Evolutionary conservation across 2,888 invertebrate genomes (phyloP), one percentile per base, ranked within the genome.

Genomic region (Sarcophaga caerulescens): DNA sequence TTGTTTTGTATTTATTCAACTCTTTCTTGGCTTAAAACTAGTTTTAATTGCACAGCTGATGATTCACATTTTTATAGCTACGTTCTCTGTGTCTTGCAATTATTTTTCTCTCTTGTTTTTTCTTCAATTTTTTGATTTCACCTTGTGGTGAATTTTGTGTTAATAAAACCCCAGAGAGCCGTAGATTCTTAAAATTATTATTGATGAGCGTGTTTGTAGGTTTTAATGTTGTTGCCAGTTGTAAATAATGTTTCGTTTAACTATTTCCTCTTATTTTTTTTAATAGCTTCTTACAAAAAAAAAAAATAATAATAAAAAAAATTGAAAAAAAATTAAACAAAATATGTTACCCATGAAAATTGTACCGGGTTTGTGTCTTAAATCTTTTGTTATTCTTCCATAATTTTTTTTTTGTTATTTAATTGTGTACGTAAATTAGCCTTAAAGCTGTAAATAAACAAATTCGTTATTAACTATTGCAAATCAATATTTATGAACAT

Each of bases 31-130:
- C 17, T 81, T 52, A 14, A 78, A 86, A 86, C 86, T 63, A 62
- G 86, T 86, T 86, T 84, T 62, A 71, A 86, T 81, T 81, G 84
- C 86, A 81, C 86, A 86, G 86, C 86, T 86, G 84, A 86, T 86
- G 81, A 84, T 68, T 86, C 81, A 86, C 60, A 23, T 66, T 71
- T 68, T 10, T 45, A 35, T 63, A 23, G 17, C 74, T 84, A 10
- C 47, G 44, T 47, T 60, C 5, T 60, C 23, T 65, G 0, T 60
- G 21, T 47, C 5, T 5, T 25, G 25, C 11, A 8, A 35, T 8
- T 10, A 35, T 35, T 10, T 35, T 10, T 8, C 35, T 35, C 35
- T 35, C 35, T 4, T 14, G 4, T 12, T 52, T 14, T 52, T 52
- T 4, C 12, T 14, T 4, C 1, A 4, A 1, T 10, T 14, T 14